These are phyloP conservation scores for Basileuterus tristriatus DNA, from an alignment of 2,797 vertebrate species.

Conservation along the genomic window DNA sequence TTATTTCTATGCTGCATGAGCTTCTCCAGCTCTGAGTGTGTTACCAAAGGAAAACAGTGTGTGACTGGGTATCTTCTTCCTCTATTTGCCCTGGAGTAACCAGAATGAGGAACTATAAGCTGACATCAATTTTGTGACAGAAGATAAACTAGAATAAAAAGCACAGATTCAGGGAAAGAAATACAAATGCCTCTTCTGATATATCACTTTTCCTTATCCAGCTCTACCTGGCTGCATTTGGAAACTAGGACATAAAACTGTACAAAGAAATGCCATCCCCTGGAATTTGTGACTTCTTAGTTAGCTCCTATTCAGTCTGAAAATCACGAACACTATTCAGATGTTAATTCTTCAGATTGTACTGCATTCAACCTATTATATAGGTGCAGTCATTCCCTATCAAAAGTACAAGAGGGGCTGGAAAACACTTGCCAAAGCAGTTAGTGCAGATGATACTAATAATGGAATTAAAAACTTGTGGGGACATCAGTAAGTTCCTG, in stretches of 20 bases:
- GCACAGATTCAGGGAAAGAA: neutral
- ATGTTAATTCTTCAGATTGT: neutral
- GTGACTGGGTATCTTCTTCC: neutral
- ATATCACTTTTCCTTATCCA: neutral
- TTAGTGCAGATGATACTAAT: neutral
- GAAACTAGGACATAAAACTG: neutral
- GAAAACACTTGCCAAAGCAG: neutral
- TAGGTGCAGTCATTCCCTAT: neutral
- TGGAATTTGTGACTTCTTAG: neutral
- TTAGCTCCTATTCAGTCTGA: neutral
- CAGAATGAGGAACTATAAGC: neutral
- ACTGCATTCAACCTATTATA: neutral
- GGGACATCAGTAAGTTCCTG: neutral
- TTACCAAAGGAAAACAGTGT: neutral
- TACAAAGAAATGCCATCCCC: neutral
- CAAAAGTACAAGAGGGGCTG: neutral
- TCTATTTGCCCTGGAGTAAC: neutral
- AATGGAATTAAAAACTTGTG: neutral
- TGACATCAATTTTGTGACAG: neutral
- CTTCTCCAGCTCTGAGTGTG: neutral
- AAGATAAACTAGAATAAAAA: neutral
- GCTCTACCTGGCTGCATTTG: neutral
- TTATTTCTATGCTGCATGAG: neutral
- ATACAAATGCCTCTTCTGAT: neutral
- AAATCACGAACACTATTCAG: neutral